Conservation (phyloP, 1,140 invertebrate genomes). For the Drosophila ficusphila region DNA sequence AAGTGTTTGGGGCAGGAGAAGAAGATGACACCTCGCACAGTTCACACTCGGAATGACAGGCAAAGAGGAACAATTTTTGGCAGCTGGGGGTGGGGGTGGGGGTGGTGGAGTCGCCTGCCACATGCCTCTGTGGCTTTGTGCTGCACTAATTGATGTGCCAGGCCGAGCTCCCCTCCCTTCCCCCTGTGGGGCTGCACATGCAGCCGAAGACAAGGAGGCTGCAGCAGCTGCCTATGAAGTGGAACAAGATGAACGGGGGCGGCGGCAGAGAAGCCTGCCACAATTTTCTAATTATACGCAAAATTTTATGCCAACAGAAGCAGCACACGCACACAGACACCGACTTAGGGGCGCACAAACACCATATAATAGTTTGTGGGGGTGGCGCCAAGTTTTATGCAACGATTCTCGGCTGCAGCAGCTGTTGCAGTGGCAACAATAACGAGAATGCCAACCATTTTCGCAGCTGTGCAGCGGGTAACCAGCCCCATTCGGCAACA, state of each 20-base stretch:
- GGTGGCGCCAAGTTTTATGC: slow-evolving; percentile 66
- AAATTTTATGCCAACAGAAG: slow-evolving; percentile 80
- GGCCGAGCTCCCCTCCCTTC: slow-evolving; percentile 40
- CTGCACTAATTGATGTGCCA: slow-evolving; percentile 79
- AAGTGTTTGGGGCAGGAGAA: slow-evolving; percentile 10
- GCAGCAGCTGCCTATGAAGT: slow-evolving; percentile 55
- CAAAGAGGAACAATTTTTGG: slow-evolving; percentile 58
- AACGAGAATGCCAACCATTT: slow-evolving; percentile 58
- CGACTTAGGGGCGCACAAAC: neutral
- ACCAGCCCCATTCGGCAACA: neutral
- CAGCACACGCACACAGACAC: slow-evolving; percentile 33
- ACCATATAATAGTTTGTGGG: slow-evolving; percentile 16
- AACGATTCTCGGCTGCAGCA: slow-evolving; percentile 60
- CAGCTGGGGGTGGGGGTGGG: slow-evolving; percentile 7
- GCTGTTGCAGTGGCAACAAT: slow-evolving; percentile 65
- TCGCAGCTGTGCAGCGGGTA: slow-evolving; percentile 52
- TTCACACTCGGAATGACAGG: slow-evolving; percentile 75
- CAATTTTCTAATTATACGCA: slow-evolving; percentile 83
- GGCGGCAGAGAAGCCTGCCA: slow-evolving; percentile 61
- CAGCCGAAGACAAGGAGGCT: slow-evolving; percentile 37
- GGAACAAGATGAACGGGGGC: slow-evolving; percentile 20
- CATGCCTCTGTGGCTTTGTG: slow-evolving; percentile 72
- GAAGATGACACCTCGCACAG: slow-evolving; percentile 62
- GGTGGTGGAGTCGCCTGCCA: slow-evolving; percentile 7
- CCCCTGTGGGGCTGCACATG: slow-evolving; percentile 32